A percentile compares a stretch with the other conserved stretches of the same genome.
Evolutionary conservation across 1,140 invertebrate genomes (phyloP).

Genomic region (Heliconius congener): DNA sequence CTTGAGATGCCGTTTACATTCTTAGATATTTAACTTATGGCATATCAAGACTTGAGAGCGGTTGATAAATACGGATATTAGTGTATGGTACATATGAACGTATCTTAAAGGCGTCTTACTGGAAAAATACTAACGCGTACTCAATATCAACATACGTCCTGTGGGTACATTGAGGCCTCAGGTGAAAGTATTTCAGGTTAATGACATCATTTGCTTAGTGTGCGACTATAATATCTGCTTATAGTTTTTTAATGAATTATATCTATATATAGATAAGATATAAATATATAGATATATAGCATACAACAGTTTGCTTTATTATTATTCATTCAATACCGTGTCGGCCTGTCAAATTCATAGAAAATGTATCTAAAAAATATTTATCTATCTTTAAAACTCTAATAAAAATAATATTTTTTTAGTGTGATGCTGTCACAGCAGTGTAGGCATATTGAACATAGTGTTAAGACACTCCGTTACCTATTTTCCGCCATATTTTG

Average conservation of each 20-base stretch:
- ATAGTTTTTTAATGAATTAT: background rate
- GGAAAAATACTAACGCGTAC: conserved; percentile 3
- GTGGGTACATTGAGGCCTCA: background rate
- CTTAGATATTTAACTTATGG: too few species aligned
- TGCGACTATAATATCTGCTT: background rate
- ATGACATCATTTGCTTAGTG: background rate
- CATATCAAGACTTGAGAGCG: too few species aligned
- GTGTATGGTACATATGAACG: background rate
- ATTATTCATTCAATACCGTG: background rate
- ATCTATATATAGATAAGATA: background rate
- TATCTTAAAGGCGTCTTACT: background rate
- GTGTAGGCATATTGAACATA: too few species aligned
- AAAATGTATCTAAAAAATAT: too few species aligned
- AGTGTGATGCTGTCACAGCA: too few species aligned
- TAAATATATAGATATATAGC: background rate
- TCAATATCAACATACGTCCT: background rate
- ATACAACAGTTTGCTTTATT: background rate
- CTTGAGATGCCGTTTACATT: too few species aligned
- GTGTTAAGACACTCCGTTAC: too few species aligned
- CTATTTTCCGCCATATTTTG: too few species aligned
- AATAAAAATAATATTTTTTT: too few species aligned
- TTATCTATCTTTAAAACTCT: too few species aligned
- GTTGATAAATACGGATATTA: too few species aligned
- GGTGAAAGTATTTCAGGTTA: conserved; percentile 10
- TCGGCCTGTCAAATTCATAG: background rate